A percentile compares a stretch with the other conserved stretches of the same genome.
phyloP scores from a whole-genome alignment of 2,797 vertebrate species.

The Macrochelys suwanniensis region DNA sequence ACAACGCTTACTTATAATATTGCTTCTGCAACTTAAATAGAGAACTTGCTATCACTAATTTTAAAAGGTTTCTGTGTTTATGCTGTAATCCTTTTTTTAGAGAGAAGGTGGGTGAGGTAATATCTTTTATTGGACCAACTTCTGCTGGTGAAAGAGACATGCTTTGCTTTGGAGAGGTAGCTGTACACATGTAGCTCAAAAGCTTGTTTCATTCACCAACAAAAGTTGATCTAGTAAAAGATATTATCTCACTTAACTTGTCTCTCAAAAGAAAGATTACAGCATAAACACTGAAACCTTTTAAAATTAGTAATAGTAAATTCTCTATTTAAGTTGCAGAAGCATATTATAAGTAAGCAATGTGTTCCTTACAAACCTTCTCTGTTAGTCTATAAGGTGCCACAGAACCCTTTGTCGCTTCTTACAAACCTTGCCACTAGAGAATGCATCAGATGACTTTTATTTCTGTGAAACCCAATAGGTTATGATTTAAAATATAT shows the following conservation, averaged over 20 bases:
- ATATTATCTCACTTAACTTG: neutral
- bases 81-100: too few species aligned
- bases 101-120: neutral
- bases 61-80: too few species aligned
- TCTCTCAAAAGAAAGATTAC: neutral
- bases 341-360: neutral
- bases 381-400: too few species aligned
- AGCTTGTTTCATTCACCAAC: neutral
- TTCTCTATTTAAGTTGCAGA: neutral
- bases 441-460: neutral
- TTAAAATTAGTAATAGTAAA: too few species aligned
- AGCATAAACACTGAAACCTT: neutral
- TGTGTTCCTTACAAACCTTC: neutral
- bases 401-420: too few species aligned
- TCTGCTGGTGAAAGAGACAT: neutral
- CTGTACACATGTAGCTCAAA: neutral
- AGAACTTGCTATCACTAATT: too few species aligned
- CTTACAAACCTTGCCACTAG: neutral
- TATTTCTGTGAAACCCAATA: neutral
- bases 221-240: neutral
- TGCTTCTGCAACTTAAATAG: too few species aligned
- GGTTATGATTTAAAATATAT: neutral
- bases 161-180: neutral
- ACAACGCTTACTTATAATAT: too few species aligned
- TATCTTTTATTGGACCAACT: neutral